A percentile compares a stretch with the other conserved stretches of the same genome.
Conservation (phyloP, 1,140 invertebrate genomes). For the Neuroterus valhalla region DNA sequence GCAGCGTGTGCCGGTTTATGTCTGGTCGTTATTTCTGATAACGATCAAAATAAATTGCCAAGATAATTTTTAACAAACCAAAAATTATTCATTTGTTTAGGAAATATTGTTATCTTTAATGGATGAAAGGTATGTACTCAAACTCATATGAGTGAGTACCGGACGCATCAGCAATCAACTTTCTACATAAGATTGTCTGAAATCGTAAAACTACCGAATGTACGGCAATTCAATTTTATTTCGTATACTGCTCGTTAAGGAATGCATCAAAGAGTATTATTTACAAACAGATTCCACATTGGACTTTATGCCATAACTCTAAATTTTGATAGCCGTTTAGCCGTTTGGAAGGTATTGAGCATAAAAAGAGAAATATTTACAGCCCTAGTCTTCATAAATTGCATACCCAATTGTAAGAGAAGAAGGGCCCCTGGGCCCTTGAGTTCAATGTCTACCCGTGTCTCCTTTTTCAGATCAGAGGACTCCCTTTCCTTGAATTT, state of each 20-base stretch:
- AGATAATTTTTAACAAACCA: neutral
- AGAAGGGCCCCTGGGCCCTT: neutral
- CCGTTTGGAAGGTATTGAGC: neutral
- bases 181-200: too few species aligned
- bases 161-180: too few species aligned
- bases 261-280: neutral
- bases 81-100: neutral
- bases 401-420: neutral
- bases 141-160: too few species aligned
- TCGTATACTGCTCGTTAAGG: neutral
- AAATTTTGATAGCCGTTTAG: neutral
- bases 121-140: too few species aligned
- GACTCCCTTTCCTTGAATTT: too few species aligned
- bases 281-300: neutral
- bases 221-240: neutral
- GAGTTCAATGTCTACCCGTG: neutral
- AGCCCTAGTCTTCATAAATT: neutral
- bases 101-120: too few species aligned
- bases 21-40: neutral
- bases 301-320: neutral
- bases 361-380: neutral
- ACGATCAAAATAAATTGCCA: neutral
- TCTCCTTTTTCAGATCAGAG: too few species aligned
- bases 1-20: slow-evolving; percentile 13
- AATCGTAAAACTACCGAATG: neutral